phyloP scores from a whole-genome alignment of 2,888 invertebrate genomes.

The Mechanitis messenoides region DNA sequence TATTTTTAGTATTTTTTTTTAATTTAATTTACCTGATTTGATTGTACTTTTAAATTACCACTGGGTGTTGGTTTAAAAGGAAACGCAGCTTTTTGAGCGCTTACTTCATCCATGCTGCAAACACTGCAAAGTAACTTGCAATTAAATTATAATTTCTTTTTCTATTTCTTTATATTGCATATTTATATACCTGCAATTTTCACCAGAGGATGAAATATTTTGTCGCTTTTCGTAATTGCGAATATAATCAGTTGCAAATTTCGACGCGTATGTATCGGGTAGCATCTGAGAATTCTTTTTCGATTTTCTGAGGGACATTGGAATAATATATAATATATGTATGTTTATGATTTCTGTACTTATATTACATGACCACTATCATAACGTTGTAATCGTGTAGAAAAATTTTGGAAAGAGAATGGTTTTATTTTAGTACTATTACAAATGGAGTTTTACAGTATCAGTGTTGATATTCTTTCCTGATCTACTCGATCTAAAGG shows the following conservation, averaged over 20 bases:
- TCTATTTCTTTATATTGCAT: background rate
- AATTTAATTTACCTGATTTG: slow-evolving; percentile 76
- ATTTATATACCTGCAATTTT: slow-evolving; percentile 52
- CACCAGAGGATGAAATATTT: slow-evolving; percentile 49
- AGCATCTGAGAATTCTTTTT: slow-evolving; percentile 53
- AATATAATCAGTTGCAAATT: slow-evolving; percentile 47
- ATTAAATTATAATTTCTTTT: background rate
- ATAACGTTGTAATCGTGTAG: too few species aligned
- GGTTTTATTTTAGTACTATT: too few species aligned
- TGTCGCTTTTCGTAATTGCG: slow-evolving; percentile 41
- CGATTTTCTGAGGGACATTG: slow-evolving; percentile 39
- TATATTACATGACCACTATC: background rate
- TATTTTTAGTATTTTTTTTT: background rate
- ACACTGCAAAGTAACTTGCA: slow-evolving; percentile 39
- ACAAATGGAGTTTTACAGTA: too few species aligned
- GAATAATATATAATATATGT: background rate
- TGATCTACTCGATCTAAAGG: too few species aligned
- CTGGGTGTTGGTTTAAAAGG: slow-evolving; percentile 82
- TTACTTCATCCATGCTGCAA: slow-evolving; percentile 48
- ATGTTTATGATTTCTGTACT: background rate
- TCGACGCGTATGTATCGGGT: slow-evolving; percentile 48
- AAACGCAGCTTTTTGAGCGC: slow-evolving; percentile 62
- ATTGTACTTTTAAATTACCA: slow-evolving; percentile 81
- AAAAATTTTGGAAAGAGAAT: too few species aligned
- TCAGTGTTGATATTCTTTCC: too few species aligned